A percentile compares a stretch with the other conserved stretches of the same genome.
phyloP scores from a whole-genome alignment of 2,888 invertebrate genomes.

The Lepidochrysops patricia region DNA sequence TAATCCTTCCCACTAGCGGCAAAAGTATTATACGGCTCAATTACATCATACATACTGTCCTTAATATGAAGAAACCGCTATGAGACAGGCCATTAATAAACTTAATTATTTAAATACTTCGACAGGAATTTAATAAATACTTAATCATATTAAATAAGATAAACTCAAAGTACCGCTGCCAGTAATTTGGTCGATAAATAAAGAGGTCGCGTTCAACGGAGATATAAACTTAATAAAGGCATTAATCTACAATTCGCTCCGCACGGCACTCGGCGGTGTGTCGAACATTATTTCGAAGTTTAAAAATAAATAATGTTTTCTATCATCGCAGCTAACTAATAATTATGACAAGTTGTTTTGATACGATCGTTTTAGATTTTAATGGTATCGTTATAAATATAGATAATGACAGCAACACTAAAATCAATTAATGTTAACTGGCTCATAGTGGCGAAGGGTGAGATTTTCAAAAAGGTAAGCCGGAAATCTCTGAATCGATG shows the following conservation, averaged over 20 bases:
- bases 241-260: constrained; percentile 15
- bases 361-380: constrained; percentile 15
- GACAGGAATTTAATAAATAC: constrained; percentile 10
- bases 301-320: background rate
- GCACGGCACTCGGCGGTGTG: constrained; percentile 7
- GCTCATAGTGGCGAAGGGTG: too few relatives aligned
- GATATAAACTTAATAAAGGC: constrained; percentile 11
- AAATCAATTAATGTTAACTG: background rate
- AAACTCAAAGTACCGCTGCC: constrained; percentile 6
- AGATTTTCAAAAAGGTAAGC: too few relatives aligned
- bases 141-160: constrained; percentile 13
- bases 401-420: background rate
- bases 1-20: too few relatives aligned
- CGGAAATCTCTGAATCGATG: too few relatives aligned
- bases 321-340: constrained; percentile 4
- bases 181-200: constrained; percentile 9
- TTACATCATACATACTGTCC: background rate
- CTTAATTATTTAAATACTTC: background rate
- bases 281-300: constrained; percentile 8
- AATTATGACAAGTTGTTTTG: constrained; percentile 18
- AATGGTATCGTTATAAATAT: background rate
- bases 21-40: background rate
- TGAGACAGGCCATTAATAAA: background rate
- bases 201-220: constrained; percentile 12
- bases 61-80: background rate